Conservation (phyloP, 2,797 vertebrate species). For the Trachops cirrhosus region DNA sequence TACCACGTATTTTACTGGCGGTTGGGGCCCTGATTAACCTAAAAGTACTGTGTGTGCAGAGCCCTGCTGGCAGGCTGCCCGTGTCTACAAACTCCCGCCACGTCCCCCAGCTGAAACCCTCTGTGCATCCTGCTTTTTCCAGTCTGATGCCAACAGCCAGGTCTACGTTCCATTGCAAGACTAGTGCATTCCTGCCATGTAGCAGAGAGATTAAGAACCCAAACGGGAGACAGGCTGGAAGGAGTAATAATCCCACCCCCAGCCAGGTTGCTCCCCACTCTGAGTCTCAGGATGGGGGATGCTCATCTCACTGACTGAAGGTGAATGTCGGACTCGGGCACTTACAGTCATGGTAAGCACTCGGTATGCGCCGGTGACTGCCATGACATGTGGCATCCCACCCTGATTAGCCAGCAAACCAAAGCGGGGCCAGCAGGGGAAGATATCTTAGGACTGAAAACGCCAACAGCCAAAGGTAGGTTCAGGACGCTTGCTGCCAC, state of each 20-base stretch:
- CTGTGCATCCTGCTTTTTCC: background rate
- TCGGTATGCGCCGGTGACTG: background rate
- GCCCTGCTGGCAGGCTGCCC: background rate
- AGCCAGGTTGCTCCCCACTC: background rate
- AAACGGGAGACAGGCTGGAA: background rate
- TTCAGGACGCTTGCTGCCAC: background rate
- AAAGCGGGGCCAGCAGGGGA: background rate
- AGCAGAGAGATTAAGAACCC: background rate
- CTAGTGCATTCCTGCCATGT: background rate
- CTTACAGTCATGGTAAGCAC: rapidly evolving
- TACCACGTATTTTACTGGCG: rapidly evolving
- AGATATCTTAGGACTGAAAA: background rate
- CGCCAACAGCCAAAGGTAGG: background rate
- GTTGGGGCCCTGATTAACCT: background rate
- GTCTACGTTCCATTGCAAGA: background rate
- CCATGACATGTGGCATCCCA: rapidly evolving
- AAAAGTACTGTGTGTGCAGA: background rate
- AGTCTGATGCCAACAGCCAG: background rate
- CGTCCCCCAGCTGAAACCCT: background rate
- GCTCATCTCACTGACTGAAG: background rate
- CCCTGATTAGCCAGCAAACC: background rate
- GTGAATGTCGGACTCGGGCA: rapidly evolving
- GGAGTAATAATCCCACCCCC: rapidly evolving
- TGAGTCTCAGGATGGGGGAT: background rate
- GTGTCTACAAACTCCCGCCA: background rate